Base-by-base conservation (phyloP, 1,140 invertebrate genomes). In the Drosophila lacertosa region DNA sequence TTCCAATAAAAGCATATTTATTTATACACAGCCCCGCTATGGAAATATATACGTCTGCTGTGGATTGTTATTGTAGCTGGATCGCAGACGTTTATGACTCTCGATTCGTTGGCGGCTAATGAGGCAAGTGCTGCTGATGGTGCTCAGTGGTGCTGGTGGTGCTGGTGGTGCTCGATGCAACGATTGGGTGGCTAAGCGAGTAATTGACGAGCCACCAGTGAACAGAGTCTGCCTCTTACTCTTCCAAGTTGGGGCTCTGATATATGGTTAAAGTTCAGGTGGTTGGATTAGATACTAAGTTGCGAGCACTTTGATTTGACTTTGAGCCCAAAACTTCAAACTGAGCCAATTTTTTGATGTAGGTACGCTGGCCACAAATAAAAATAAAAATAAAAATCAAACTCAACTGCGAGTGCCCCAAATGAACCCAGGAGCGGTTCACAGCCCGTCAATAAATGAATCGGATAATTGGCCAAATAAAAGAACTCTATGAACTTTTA, bases 1-100 rank as follows among this genome's bases (percentile, higher is more conserved):
- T 82, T 82, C 80, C 79, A 82, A 82, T 82, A 83, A 83, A 83
- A 78, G 79, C 80, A 78, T 82, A 82, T 82, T 83, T 83, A 83
- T 82, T 83, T 78, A 78, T 83, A 82, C 79, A 62, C 40, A 48
- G 68, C 62, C 40, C 40, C 55, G 50, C 59, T 40, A 29, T 68
- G 57, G 45, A 40, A 20, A 37, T 50, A 47, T 29, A 22, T 54
- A 60, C 39, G 3, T 13, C 15, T 4, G 45, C 48, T 66, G 18
- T 53, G 68, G 65, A 70, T 65, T 70, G 67, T 70, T 70, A 70
- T 65, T 70, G 60, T 65, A 74, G 63, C 48, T 73, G 65, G 44
- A 58, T 54, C 69, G 32, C 60, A 54, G 71, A 75, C 65, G 59
- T 86, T 84, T 86, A 86, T 79, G 80, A 77, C 81, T 76, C 60